phyloP scores from a whole-genome alignment of 2,113 vertebrate species.

The Gobio gobio region DNA sequence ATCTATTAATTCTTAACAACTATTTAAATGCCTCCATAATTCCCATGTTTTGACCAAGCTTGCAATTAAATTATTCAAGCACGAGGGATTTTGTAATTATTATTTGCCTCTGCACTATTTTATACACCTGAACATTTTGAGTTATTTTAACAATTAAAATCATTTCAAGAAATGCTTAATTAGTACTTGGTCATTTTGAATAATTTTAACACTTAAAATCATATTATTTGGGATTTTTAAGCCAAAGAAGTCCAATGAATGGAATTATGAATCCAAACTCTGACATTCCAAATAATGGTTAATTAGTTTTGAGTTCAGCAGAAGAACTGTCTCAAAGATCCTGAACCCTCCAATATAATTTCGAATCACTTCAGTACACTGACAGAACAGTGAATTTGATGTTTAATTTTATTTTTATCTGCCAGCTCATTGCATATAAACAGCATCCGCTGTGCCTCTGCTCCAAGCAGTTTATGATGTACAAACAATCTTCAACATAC shows the following conservation, averaged over 20 bases:
- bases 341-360: neutral
- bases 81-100: neutral
- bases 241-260: neutral
- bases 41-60: neutral
- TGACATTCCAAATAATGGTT: neutral
- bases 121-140: neutral
- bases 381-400: neutral
- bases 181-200: too few relatives aligned
- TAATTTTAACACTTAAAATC: too few relatives aligned
- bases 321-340: constrained; percentile 2
- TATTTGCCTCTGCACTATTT: neutral
- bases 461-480: constrained; percentile 31
- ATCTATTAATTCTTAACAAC: neutral
- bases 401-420: constrained; percentile 15
- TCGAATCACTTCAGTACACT: neutral
- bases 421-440: constrained; percentile 19
- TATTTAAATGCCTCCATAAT: neutral
- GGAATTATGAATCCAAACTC: neutral
- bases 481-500: constrained; percentile 42
- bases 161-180: neutral
- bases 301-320: neutral
- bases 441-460: constrained; percentile 33
- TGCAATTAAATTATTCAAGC: constrained; percentile 18
- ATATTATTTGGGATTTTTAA: neutral
- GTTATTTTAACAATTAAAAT: neutral